Conservation (phyloP, 2,797 vertebrate species). For the Hoplostethus mediterraneus region DNA sequence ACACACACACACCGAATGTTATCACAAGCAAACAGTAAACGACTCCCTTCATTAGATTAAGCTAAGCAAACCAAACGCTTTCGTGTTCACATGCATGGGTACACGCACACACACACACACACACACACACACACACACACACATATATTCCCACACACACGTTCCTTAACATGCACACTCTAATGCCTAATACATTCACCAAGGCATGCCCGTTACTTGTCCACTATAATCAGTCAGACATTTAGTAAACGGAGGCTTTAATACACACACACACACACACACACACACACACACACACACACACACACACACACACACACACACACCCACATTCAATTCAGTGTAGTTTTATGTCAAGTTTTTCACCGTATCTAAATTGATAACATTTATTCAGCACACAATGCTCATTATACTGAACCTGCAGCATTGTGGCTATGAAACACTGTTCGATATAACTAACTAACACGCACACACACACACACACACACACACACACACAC, state of each 20-base stretch:
- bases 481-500: neutral
- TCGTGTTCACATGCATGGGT: neutral
- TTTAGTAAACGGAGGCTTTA: too few species aligned
- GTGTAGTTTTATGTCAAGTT: neutral
- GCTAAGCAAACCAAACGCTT: neutral
- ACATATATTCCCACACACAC: neutral
- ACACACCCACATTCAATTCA: neutral
- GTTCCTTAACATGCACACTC: neutral
- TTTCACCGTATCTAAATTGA: too few species aligned
- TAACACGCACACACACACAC: neutral
- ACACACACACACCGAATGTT: neutral
- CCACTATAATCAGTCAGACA: too few species aligned
- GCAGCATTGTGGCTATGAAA: neutral
- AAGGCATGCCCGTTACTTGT: too few species aligned
- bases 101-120: neutral
- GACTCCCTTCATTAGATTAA: neutral
- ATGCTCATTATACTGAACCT: too few species aligned
- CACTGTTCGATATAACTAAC: neutral
- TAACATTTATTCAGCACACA: neutral
- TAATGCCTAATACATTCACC: too few species aligned
- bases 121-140: neutral
- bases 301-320: neutral
- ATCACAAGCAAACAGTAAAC: neutral
- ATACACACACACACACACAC: neutral
- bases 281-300: neutral